phyloP scores from a whole-genome alignment of 2,888 invertebrate genomes.

The Melieria omissa region DNA sequence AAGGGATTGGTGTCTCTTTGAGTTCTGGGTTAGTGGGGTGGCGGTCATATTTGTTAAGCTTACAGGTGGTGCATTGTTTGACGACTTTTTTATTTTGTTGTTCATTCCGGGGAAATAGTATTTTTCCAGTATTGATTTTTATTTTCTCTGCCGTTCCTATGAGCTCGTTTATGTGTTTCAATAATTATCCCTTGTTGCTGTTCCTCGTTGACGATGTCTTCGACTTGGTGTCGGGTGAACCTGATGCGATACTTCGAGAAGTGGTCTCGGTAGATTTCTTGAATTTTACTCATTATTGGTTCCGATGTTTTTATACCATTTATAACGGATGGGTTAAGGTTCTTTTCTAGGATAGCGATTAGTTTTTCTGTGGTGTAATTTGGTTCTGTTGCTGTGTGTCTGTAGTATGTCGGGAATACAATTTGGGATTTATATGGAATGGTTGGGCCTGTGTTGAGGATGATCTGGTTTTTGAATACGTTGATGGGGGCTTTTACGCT shows the following conservation, averaged over 20 bases:
- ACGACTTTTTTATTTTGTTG: constrained; percentile 14
- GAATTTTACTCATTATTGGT: constrained; percentile 21
- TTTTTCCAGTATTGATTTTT: background rate
- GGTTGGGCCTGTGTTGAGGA: background rate
- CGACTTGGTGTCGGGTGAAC: background rate
- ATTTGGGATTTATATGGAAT: constrained; percentile 10
- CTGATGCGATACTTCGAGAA: constrained; percentile 15
- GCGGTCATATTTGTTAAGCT: too few species aligned
- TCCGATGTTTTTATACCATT: constrained; percentile 25
- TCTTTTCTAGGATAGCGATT: constrained; percentile 13
- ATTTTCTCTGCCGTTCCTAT: background rate
- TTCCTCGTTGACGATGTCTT: background rate
- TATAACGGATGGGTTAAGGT: constrained; percentile 23
- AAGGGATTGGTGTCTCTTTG: too few species aligned
- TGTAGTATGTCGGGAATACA: constrained; percentile 5
- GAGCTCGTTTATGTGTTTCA: background rate
- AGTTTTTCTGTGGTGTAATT: background rate
- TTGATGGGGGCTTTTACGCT: background rate
- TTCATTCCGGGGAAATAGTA: constrained; percentile 18
- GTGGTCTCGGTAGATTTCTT: constrained; percentile 13
- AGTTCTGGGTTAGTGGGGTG: too few species aligned
- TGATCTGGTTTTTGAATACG: background rate
- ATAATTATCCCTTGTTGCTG: background rate
- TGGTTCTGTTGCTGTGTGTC: background rate
- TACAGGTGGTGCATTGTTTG: too few species aligned